phyloP scores from a whole-genome alignment of 2,797 vertebrate species.

The Siniperca undulata region DNA sequence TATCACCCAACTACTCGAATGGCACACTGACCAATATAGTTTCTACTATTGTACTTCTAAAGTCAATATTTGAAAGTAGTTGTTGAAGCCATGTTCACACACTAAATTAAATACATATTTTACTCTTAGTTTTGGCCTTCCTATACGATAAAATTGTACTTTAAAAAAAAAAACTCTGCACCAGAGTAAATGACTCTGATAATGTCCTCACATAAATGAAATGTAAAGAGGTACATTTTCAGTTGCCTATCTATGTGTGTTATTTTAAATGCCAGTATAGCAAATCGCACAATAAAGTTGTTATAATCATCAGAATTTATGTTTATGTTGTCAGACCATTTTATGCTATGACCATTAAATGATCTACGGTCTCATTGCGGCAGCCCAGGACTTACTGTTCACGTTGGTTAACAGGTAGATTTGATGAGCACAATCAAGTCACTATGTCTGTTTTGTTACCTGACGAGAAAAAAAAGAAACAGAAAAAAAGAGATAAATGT shows the following conservation, averaged over 20 bases:
- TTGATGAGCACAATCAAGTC: not conserved
- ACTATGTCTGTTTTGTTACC: not conserved
- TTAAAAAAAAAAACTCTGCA: not conserved
- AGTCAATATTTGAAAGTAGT: not conserved
- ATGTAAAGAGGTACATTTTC: not conserved
- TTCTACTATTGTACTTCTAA: no score
- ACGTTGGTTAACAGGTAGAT: not conserved
- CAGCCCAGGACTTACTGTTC: not conserved
- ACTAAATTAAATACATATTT: not conserved
- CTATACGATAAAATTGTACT: no score
- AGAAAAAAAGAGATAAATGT: not conserved
- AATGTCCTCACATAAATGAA: not conserved
- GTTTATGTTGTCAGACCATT: not conserved
- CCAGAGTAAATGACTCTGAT: not conserved
- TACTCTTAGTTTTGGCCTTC: no score
- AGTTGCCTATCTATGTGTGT: not conserved
- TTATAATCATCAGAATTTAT: not conserved
- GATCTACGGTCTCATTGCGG: fast-evolving
- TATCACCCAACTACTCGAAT: not conserved
- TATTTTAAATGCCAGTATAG: not conserved
- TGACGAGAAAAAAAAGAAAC: not conserved
- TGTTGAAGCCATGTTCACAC: not conserved
- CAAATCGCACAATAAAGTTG: not conserved
- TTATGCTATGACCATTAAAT: not conserved
- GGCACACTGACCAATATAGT: not conserved